Base-by-base conservation (phyloP, 2,888 invertebrate species). In the Ophioninae sp. region DNA sequence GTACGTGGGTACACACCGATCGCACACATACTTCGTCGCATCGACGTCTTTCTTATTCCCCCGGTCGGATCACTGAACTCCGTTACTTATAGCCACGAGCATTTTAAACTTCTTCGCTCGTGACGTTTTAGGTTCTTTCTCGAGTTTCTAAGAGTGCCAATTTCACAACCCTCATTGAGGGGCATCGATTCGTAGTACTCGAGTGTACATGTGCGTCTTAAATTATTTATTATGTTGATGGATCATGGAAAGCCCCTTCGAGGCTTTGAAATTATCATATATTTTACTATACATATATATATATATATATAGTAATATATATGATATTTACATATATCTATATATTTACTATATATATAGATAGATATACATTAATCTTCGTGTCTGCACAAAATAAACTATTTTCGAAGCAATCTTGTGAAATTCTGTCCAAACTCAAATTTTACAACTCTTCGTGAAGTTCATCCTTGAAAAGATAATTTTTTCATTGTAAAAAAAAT, bases 21-120 rank as follows among this genome's bases (percentile, higher is more conserved):
- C 17, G 37, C 30, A 77, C 30, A 63, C 59, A 56, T 68, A 30
- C 10, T 56, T 79, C 59, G 73, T 23, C 59, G 68, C 68, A 77
- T 71, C 63, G 73, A 67, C 67, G 59, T 65, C 78, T 83, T 80
- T 83, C 81, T 73, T 81, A 83, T 81, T 81, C 81, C 74, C 83
- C 74, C 67, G 64, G 56, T 67, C 74, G 77, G 83, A 81, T 83
- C 83, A 83, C 41, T 83, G 83, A 83, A 83, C 83, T 83, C 81
- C 74, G 65, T 78, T 78, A 83, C 83, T 83, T 81, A 78, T 83
- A 83, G 81, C 78, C 56, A 61, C 56, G 68, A 74, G 65, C 56
- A 72, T 64, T 68, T n/a, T 63, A 30, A 22, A 58, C 67, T 39
- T 20, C 20, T 41, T 69, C 23, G 67, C 58, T 71, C 69, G 74